Evolutionary conservation across 2,888 invertebrate genomes (phyloP).

Genomic region (Ceraclea dissimilis): DNA sequence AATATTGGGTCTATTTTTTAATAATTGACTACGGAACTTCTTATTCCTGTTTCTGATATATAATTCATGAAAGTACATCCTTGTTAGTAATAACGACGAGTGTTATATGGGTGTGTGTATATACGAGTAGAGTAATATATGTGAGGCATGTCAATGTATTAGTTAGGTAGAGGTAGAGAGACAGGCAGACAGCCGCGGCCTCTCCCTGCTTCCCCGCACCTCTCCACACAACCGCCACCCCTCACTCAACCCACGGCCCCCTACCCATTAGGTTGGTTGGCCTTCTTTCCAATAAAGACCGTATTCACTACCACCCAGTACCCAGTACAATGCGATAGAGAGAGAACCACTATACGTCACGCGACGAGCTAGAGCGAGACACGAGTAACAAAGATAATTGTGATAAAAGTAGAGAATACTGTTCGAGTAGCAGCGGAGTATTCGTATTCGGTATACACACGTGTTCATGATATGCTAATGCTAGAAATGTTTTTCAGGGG

Average conservation of each 20-base stretch:
- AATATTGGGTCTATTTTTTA: no score
- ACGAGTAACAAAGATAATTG: slow-evolving; percentile 1
- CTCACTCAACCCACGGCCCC: neutral
- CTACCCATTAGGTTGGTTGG: slow-evolving; percentile 18
- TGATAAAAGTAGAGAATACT: slow-evolving; percentile 2
- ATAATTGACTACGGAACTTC: no score
- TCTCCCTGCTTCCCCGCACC: slow-evolving; percentile 6
- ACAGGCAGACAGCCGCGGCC: slow-evolving; percentile 20
- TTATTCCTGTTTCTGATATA: neutral
- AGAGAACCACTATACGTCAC: neutral
- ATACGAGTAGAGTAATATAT: neutral
- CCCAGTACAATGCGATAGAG: neutral
- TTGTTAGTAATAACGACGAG: neutral
- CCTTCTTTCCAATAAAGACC: slow-evolving; percentile 22
- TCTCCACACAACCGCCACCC: neutral
- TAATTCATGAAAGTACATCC: neutral
- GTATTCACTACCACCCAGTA: neutral
- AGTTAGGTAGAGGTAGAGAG: slow-evolving; percentile 17
- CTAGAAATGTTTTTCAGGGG: slow-evolving; percentile 5
- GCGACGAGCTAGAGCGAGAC: neutral
- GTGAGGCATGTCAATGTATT: slow-evolving; percentile 4
- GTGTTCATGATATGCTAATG: neutral
- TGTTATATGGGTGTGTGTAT: neutral
- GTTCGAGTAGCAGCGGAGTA: slow-evolving; percentile 15
- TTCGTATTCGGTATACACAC: slow-evolving; percentile 10